Evolutionary conservation across 2,888 invertebrate species (phyloP).

Genomic region (Tachystola acroxantha): DNA sequence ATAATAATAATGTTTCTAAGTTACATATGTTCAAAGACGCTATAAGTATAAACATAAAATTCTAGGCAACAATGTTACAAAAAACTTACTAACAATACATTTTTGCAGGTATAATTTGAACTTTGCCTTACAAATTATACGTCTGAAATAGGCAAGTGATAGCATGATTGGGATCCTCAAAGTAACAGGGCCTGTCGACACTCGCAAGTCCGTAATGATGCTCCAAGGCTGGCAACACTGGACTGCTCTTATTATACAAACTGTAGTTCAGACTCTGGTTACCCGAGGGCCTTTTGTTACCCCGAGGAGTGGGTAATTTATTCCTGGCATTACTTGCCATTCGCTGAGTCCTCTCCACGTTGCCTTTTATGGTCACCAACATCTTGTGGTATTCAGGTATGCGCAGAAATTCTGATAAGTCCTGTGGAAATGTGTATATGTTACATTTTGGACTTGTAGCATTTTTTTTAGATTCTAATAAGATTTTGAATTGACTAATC

Average conservation of each 20-base stretch:
- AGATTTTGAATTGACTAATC: too few relatives aligned
- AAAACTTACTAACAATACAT: too few relatives aligned
- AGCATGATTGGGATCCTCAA: constrained; percentile 62
- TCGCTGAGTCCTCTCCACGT: constrained; percentile 49
- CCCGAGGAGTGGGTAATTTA: too few relatives aligned
- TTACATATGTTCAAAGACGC: too few relatives aligned
- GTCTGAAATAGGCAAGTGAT: constrained; percentile 56
- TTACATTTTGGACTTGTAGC: too few relatives aligned
- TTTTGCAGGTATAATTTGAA: too few relatives aligned
- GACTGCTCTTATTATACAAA: constrained; percentile 15
- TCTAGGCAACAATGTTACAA: too few relatives aligned
- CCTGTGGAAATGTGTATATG: constrained; percentile 46
- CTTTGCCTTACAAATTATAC: constrained; percentile 56
- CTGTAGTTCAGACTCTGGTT: constrained; percentile 36
- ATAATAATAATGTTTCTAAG: too few relatives aligned
- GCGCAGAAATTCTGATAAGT: constrained; percentile 50
- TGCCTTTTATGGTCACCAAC: constrained; percentile 48
- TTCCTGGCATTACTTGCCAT: constrained; percentile 47
- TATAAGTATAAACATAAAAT: too few relatives aligned
- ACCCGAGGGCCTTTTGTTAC: constrained; percentile 23
- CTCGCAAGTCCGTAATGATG: constrained; percentile 62
- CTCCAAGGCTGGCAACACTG: constrained; percentile 48
- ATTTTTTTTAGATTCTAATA: too few relatives aligned
- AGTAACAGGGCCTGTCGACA: constrained; percentile 55
- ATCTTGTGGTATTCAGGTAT: constrained; percentile 57